Conservation (phyloP, 23 tunicate genomes). For the Oikopleura vanhoeffeni region DNA sequence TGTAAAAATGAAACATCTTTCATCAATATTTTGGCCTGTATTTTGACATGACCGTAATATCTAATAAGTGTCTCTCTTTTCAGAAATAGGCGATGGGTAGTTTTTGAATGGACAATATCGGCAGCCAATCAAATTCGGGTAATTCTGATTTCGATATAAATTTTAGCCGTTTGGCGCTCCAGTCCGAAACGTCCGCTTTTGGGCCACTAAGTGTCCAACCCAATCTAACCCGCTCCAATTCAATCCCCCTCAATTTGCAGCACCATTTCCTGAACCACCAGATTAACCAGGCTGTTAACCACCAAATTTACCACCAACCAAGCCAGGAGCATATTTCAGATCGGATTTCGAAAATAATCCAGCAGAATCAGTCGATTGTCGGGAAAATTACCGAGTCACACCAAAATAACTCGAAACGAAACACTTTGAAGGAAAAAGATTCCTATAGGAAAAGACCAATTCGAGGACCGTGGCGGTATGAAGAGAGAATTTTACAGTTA, state of each 20-base stretch:
- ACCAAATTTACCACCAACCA: neutral
- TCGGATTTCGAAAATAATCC: neutral
- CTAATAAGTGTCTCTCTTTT: too few species aligned
- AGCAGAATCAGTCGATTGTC: neutral
- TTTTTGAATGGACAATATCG: neutral
- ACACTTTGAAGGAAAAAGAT: neutral
- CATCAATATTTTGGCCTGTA: too few species aligned
- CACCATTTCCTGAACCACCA: too few species aligned
- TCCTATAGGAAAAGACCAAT: neutral
- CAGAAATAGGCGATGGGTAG: neutral
- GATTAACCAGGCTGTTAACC: too few species aligned
- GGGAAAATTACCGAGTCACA: neutral
- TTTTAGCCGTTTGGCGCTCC: neutral
- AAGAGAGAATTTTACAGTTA: neutral
- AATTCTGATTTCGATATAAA: neutral
- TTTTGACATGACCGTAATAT: too few species aligned
- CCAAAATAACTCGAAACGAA: neutral
- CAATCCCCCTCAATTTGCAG: neutral
- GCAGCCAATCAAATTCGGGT: neutral
- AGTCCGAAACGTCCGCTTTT: neutral
- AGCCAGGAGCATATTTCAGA: neutral
- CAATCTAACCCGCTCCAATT: neutral
- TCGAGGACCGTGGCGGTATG: slow-evolving; percentile 9
- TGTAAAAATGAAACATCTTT: too few species aligned
- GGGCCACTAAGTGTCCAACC: neutral